phyloP scores from a whole-genome alignment of 2,113 vertebrate species.

The Brachyistius frenatus region DNA sequence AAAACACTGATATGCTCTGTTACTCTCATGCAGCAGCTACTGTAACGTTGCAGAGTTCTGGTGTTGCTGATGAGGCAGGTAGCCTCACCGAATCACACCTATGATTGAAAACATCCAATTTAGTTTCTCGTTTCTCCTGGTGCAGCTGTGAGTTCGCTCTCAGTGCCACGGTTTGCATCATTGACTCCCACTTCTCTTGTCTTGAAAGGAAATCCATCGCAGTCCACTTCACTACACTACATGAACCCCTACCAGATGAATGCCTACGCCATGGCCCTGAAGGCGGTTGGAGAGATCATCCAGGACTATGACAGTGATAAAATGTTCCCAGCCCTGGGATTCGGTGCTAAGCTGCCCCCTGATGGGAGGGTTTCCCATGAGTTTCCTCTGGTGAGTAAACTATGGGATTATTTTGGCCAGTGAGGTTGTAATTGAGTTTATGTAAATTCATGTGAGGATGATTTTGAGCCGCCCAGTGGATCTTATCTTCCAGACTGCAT shows the following conservation, averaged over 20 bases:
- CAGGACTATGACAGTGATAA: conserved; percentile 98
- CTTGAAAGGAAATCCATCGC: conserved; percentile 89
- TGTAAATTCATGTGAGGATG: background rate
- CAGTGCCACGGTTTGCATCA: conserved; percentile 48
- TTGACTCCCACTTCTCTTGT: conserved; percentile 60
- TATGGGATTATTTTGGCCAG: conserved; percentile 6
- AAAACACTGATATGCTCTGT: background rate
- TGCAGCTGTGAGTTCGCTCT: conserved; percentile 47
- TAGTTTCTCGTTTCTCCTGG: conserved; percentile 15
- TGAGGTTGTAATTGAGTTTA: conserved; percentile 1
- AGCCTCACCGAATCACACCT: background rate
- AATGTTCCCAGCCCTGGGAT: conserved; percentile 95
- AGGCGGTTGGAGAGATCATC: conserved; percentile 96
- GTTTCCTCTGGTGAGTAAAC: conserved; percentile 90
- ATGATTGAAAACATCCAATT: conserved; percentile 41
- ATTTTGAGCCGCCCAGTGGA: conserved; percentile 7
- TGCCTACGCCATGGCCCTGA: conserved; percentile 93
- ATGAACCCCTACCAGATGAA: conserved; percentile 98
- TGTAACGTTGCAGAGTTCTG: background rate
- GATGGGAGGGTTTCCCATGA: conserved; percentile 93
- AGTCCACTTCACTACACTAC: conserved; percentile 96
- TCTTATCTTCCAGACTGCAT: conserved; percentile 1
- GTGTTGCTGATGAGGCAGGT: background rate
- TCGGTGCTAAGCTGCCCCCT: conserved; percentile 94
- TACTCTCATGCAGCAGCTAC: background rate